Percentiles rank a stretch among this genome's conserved stretches.
Evolutionary conservation across 2,888 invertebrate species (phyloP).

Genomic region (Phortica okadai): DNA sequence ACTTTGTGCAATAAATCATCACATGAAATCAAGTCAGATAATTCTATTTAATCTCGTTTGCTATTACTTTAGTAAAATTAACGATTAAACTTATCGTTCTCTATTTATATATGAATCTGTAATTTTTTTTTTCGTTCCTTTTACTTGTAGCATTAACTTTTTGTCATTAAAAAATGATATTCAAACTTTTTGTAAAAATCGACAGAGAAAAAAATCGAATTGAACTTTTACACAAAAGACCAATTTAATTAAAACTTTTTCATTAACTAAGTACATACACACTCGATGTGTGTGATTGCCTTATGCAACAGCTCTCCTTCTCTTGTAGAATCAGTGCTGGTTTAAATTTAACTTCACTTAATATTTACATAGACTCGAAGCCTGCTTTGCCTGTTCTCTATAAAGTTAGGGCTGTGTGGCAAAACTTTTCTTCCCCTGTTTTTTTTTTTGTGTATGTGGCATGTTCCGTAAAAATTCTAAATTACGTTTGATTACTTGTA

Average conservation of each 20-base stretch:
- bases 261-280: slow-evolving; percentile 28
- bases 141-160: not conserved
- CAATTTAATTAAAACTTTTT: slow-evolving; percentile 35
- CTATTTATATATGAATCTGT: not conserved
- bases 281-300: not conserved
- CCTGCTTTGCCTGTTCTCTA: not conserved
- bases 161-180: slow-evolving; percentile 5
- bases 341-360: slow-evolving; percentile 29
- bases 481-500: slow-evolving; percentile 1
- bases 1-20: too few species aligned
- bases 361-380: slow-evolving; percentile 13
- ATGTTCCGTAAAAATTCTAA: not conserved
- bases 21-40: too few species aligned
- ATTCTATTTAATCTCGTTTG: too few species aligned
- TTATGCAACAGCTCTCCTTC: not conserved
- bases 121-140: not conserved
- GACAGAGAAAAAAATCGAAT: not conserved
- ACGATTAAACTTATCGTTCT: too few species aligned
- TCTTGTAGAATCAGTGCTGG: not conserved
- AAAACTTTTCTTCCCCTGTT: not conserved
- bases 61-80: too few species aligned
- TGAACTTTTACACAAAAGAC: slow-evolving; percentile 24
- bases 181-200: slow-evolving; percentile 19
- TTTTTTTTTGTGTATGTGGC: not conserved
- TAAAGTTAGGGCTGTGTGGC: not conserved